Evolutionary conservation across 1,140 invertebrate species (phyloP).

Genomic region (Achroia grisella): DNA sequence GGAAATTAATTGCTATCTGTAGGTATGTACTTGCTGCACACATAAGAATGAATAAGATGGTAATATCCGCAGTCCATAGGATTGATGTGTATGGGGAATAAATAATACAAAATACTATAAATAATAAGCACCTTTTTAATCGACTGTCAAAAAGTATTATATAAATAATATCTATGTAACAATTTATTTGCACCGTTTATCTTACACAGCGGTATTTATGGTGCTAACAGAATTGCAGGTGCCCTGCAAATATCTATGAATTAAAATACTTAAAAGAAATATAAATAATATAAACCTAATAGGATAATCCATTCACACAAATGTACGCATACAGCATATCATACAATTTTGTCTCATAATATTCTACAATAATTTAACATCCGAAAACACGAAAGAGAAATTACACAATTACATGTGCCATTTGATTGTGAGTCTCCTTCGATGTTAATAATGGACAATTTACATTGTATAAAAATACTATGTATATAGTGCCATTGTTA

Average conservation of each 20-base stretch:
- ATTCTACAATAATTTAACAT: constrained; percentile 40
- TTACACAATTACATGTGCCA: background rate
- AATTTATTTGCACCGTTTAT: constrained; percentile 32
- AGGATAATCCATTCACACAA: constrained; percentile 65
- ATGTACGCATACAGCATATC: constrained; percentile 42
- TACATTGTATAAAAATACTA: constrained; percentile 29
- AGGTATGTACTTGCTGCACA: too few relatives aligned
- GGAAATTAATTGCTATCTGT: too few relatives aligned
- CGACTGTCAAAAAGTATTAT: constrained; percentile 61
- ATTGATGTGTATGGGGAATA: background rate
- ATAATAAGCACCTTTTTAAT: constrained; percentile 69
- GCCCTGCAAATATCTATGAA: constrained; percentile 32
- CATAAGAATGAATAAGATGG: too few relatives aligned
- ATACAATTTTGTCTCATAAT: constrained; percentile 25
- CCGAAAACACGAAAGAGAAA: constrained; percentile 1
- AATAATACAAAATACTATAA: constrained; percentile 11
- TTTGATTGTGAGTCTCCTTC: constrained; percentile 12
- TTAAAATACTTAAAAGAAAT: constrained; percentile 41
- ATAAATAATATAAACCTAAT: constrained; percentile 58
- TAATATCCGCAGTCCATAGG: too few relatives aligned
- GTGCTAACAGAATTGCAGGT: constrained; percentile 44
- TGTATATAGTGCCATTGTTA: constrained; percentile 1
- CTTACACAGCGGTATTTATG: constrained; percentile 24
- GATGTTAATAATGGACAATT: constrained; percentile 29
- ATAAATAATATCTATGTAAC: constrained; percentile 55